Evolutionary conservation across 2,888 invertebrate species (phyloP), one percentile per base, ranked within the genome.

Genomic region (Epicampocera succincta): DNA sequence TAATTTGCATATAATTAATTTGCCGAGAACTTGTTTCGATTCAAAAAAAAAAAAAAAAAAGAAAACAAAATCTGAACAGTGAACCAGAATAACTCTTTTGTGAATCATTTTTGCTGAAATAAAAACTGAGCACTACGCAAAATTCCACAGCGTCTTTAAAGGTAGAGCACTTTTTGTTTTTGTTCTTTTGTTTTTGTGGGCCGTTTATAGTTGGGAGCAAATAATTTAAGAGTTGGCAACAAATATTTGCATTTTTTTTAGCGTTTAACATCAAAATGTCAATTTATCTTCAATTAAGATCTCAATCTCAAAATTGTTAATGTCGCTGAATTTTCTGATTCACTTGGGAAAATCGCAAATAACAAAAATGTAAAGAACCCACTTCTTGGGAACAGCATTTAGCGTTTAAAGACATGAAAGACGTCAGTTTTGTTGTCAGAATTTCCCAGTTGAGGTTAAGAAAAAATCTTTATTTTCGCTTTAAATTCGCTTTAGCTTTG

Each of bases 291-390:
- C 5, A 19, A 66, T 56, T 56, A 66, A 19, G 11, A 42, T 15
- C 1, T 15, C 52, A 44, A 44, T 13, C 13, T 12, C n/a, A n/a
- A 21, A 65, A 56, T 65, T 25, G 29, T 17, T 8, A 52, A 11
- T 63, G n/a, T 44, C 19, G n/a, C 11, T 21, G n/a, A 12, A 12
- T 33, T 33, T 33, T 33, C 9, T 61, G 42, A 61, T 15, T 66
- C 65, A 66, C n/a, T 58, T 56, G 66, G 56, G 42, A 48, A 58
- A 48, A 9, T 38, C 15, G 33, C 11, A 19, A n/a, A 21, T 33
- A 54, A n/a, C 61, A 61, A 19, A n/a, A 46, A 5, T 63, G 50
- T 63, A 46, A 71, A 29, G 17, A 60, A 50, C 71, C 15, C 11
- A 17, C 6, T 69, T 69, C 69, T 58, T 29, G 25, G 38, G 13